phyloP scores from a whole-genome alignment of 2,113 vertebrate species.

The Mirounga angustirostris region DNA sequence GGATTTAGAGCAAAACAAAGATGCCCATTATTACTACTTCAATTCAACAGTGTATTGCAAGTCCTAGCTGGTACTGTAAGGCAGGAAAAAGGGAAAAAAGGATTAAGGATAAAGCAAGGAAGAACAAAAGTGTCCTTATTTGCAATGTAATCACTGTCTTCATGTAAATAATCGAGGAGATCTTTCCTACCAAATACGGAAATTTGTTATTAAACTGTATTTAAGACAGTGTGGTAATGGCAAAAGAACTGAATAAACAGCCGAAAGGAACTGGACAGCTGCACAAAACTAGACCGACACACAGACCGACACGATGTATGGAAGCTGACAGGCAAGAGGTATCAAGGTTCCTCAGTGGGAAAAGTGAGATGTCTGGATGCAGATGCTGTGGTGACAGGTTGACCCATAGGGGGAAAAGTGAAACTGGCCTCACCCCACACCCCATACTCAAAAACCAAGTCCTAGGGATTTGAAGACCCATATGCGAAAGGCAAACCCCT shows the following conservation, averaged over 20 bases:
- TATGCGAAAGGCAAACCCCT: neutral
- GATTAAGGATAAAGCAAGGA: constrained; percentile 55
- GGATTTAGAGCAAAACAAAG: constrained; percentile 72
- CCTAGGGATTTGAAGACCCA: neutral
- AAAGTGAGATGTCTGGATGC: neutral
- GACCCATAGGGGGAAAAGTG: fast-evolving
- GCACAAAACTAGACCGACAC: neutral
- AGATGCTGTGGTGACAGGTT: neutral
- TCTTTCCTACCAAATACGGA: constrained; percentile 30
- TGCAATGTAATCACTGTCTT: neutral
- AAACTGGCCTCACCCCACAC: neutral
- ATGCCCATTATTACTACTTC: constrained; percentile 57
- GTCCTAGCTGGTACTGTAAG: neutral
- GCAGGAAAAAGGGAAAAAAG: constrained; percentile 58
- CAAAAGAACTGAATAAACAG: neutral
- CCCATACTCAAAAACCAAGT: neutral
- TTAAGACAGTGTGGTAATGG: neutral
- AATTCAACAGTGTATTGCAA: constrained; percentile 57
- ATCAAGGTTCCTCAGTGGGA: neutral
- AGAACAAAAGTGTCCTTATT: constrained; percentile 70
- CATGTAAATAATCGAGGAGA: constrained; percentile 14
- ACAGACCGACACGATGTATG: neutral
- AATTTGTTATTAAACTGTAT: constrained; percentile 40
- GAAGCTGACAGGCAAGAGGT: neutral
- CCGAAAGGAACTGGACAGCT: neutral